Evolutionary conservation across 2,113 vertebrate species (phyloP).

Genomic region (Rhinogobius similis): DNA sequence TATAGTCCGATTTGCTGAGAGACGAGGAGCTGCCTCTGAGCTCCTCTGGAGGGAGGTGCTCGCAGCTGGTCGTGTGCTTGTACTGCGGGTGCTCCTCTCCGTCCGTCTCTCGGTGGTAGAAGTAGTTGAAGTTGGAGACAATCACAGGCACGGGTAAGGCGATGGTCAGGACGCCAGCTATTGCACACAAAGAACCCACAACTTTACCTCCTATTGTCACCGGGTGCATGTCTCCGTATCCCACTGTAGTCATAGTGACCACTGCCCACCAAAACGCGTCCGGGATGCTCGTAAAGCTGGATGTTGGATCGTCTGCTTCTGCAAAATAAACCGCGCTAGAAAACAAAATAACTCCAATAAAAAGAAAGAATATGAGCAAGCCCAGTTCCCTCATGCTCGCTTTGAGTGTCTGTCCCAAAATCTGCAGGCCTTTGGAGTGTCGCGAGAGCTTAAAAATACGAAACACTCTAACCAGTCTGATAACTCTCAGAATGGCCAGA

Average conservation of each 20-base stretch:
- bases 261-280: constrained; percentile 99
- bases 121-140: constrained; percentile 99
- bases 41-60: constrained; percentile 88
- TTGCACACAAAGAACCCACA: constrained; percentile 94
- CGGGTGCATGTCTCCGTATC: constrained; percentile 97
- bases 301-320: constrained; percentile 92
- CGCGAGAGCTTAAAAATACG: constrained; percentile 97
- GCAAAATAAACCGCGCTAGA: constrained; percentile 98
- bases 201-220: constrained; percentile 98
- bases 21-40: constrained; percentile 89
- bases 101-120: constrained; percentile 96
- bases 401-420: constrained; percentile 94
- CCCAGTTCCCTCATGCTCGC: constrained; percentile 96
- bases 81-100: constrained; percentile 94
- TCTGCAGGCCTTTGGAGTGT: constrained; percentile 96
- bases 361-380: constrained; percentile 96
- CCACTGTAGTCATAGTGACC: constrained; percentile 98
- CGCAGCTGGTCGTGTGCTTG: constrained; percentile 87
- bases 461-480: constrained; percentile 94
- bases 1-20: constrained; percentile 92
- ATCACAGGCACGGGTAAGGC: constrained; percentile 96
- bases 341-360: constrained; percentile 96
- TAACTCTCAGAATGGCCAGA: constrained; percentile 93
- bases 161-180: constrained; percentile 95
- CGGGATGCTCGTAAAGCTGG: constrained; percentile 95